Evolutionary conservation across 2,888 invertebrate genomes (phyloP).

Genomic region (Meteorus cinctellus): DNA sequence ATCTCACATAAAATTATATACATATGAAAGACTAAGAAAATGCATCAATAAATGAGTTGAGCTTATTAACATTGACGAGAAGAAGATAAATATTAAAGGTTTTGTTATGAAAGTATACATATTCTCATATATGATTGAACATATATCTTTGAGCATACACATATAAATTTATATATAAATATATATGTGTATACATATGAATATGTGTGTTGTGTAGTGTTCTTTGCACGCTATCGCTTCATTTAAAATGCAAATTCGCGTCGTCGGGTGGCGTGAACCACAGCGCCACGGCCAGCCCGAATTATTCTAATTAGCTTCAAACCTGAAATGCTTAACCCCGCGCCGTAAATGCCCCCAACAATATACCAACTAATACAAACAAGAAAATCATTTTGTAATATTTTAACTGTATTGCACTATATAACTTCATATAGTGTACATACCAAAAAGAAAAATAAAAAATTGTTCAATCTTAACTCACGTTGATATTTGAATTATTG

Average conservation of each 20-base stretch:
- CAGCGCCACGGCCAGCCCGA: constrained; percentile 63
- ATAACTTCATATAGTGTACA: not conserved
- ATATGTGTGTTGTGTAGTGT: constrained; percentile 49
- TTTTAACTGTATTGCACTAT: constrained; percentile 12
- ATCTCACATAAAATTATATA: no score
- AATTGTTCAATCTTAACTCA: not conserved
- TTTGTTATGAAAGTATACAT: not conserved
- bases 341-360: constrained; percentile 26
- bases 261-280: constrained; percentile 68
- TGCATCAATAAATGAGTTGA: not conserved
- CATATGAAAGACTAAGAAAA: not conserved
- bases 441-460: not conserved
- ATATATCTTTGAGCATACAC: not conserved
- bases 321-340: constrained; percentile 53
- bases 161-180: constrained; percentile 59
- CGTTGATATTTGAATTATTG: not conserved
- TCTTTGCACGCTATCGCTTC: constrained; percentile 72
- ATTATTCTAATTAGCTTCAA: constrained; percentile 71
- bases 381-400: constrained; percentile 16
- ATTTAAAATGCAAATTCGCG: constrained; percentile 73
- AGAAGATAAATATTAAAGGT: constrained; percentile 6
- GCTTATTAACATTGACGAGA: not conserved
- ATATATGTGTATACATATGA: constrained; percentile 59
- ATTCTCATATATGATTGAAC: not conserved
- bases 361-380: constrained; percentile 9